Conservation (phyloP, 92 coral and sea anemone genomes). For the Pocillopora grandis region DNA sequence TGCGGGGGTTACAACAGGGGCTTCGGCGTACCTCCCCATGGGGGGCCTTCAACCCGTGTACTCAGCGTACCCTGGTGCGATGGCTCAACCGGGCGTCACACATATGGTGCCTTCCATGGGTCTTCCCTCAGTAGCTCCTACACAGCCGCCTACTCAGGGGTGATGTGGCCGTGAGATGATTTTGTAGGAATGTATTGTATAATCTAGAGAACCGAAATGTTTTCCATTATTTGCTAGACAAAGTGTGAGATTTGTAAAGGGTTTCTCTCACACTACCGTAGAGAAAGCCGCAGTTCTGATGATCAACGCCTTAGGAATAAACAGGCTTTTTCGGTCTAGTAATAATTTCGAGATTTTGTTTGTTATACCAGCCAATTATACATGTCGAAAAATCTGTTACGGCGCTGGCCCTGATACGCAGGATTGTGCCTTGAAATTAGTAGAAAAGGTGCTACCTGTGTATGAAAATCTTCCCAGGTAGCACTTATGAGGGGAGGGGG, state of each 20-base stretch:
- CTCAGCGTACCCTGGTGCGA: conserved; percentile 39
- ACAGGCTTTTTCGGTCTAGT: too few relatives aligned
- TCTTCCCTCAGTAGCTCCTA: conserved; percentile 10
- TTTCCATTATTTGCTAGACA: neutral
- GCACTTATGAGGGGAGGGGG: too few relatives aligned
- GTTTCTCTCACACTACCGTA: too few relatives aligned
- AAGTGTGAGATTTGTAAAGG: neutral
- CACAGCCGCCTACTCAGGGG: conserved; percentile 9
- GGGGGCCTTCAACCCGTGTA: conserved; percentile 42
- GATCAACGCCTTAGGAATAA: too few relatives aligned
- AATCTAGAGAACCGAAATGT: neutral
- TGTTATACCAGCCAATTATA: too few relatives aligned
- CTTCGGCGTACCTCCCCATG: conserved; percentile 55
- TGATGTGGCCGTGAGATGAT: neutral
- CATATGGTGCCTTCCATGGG: conserved; percentile 52
- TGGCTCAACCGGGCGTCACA: conserved; percentile 43
- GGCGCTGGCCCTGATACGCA: too few relatives aligned
- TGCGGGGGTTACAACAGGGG: conserved; percentile 58
- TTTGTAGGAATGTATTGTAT: neutral
- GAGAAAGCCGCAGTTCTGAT: too few relatives aligned
- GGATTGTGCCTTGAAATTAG: too few relatives aligned
- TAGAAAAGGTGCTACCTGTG: too few relatives aligned
- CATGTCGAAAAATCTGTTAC: too few relatives aligned
- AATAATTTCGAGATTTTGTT: too few relatives aligned
- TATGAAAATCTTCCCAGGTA: too few relatives aligned